Base-by-base conservation (phyloP, 2,797 vertebrate genomes). In the Parotocinclus haroldoi region DNA sequence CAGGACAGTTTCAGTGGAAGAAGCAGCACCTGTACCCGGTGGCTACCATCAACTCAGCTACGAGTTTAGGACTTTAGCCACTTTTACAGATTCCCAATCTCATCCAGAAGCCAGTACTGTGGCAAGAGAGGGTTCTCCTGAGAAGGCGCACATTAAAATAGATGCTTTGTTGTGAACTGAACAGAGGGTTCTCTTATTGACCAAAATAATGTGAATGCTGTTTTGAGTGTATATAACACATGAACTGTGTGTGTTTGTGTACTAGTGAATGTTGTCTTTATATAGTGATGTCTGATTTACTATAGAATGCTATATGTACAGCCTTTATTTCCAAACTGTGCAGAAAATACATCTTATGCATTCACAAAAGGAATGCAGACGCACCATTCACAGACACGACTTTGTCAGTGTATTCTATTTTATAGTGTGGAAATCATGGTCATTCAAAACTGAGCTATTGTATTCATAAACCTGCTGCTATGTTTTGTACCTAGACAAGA, bases 391-490 rank as follows among this genome's bases (percentile, higher is more conserved):
- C 27, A 2, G n/a, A 2, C 27, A 27, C 5, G 27, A 27, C 27
- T 27, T 27, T 27, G 27, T 27, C 27, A 27, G 27, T 5, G 5
- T 5, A 2, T 27, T 27, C 27, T 27, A 27, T 27, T 27, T 27
- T 27, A 27, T 27, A 11, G 1, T 44, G 10, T 65, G 12, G 11
- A 58, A 44, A 27, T 19, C 14, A 10, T 14, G 58, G 27, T 57
- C 16, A 17, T 14, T 36, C 9, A 56, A 38, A 70, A 56, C 48
- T 58, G 63, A 72, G 19, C 66, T 27, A 42, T 37, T 62, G 14
- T 50, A 13, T 5, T 38, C 48, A 40, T 40, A 12, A 66, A 48
- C 57, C 38, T 58, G 60, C 64, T 65, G 73, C 52, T 69, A 56
- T 69, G 66, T 64, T 75, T 48, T 70, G 46, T 36, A 46, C 18